Base-by-base conservation (phyloP, 2,888 invertebrate species). In the Drosophila fungiperda region DNA sequence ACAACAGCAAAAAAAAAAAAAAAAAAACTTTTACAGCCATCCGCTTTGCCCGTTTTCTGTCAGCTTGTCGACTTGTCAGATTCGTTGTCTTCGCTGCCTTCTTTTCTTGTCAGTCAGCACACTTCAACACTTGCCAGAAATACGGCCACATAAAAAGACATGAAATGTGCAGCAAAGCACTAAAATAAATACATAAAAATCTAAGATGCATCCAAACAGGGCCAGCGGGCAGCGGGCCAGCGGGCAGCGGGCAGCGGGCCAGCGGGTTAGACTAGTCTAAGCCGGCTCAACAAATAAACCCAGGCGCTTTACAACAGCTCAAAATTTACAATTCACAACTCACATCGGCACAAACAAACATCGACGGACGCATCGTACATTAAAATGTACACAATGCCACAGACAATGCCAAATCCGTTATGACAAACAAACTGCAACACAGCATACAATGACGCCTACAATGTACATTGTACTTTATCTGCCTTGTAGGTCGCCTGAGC, bases 61-160 rank as follows among this genome's bases (percentile, higher is more conserved):
- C 50, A 68, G 73, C 48, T 35, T 23, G 26, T 38, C 69, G 23
- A 23, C 33, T 11, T 55, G 55, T 38, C 54, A 54, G 54, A 53
- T 26, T 36, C 32, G 29, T 17, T 20, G 26, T 38, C n/a, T 17
- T 15, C 29, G 40, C 26, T 42, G 26, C 20, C 45, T 4, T 38
- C 42, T 20, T 57, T 36, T 50, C 52, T 59, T 50, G 60, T 64
- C 76, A 65, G 69, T 75, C 72, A 63, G 52, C 59, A 49, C 45
- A 76, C 78, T 72, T 88, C 87, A 86, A 76, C 84, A 86, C 78
- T 82, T 80, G 78, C 72, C 84, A 86, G 76, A 84, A 81, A 83
- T 89, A 86, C 83, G 77, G 71, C 78, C 85, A 87, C 84, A 80
- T 89, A 83, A 85, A 87, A 89, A 72, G 55, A 70, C 70, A 76